Evolutionary conservation across 2,888 invertebrate species (phyloP).

Genomic region (Phortica okadai): DNA sequence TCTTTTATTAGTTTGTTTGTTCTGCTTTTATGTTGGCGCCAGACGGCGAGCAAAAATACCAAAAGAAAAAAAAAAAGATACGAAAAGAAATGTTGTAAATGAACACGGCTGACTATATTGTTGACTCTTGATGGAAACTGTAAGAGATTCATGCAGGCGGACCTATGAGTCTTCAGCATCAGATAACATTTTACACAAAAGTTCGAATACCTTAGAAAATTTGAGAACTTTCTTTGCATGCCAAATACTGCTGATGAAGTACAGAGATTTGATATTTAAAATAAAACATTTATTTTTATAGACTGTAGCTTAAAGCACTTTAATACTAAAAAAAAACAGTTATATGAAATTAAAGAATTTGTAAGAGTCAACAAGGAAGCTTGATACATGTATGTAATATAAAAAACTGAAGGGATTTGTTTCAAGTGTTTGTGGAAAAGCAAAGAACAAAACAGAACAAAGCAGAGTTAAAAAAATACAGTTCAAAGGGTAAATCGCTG

Average conservation of each 20-base stretch:
- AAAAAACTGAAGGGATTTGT: constrained; percentile 25
- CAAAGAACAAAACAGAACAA: neutral
- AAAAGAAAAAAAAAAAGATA: constrained; percentile 26
- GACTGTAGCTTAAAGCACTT: no score
- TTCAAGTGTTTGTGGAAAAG: neutral
- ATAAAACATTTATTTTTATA: no score
- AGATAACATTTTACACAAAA: neutral
- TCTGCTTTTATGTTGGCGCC: constrained; percentile 11
- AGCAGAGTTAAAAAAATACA: neutral
- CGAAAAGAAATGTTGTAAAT: constrained; percentile 32
- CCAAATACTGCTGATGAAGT: no score
- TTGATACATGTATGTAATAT: neutral
- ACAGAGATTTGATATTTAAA: no score
- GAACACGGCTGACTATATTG: neutral
- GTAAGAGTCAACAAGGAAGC: neutral
- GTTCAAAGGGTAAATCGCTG: constrained; percentile 35
- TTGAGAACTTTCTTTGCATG: constrained; percentile 40
- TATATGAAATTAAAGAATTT: no score
- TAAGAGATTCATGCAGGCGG: neutral
- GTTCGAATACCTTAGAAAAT: constrained; percentile 32
- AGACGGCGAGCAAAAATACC: neutral
- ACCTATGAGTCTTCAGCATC: neutral
- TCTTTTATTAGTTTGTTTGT: constrained; percentile 27
- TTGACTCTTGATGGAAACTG: neutral
- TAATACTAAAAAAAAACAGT: no score